These are phyloP conservation scores for Ceryle rudis DNA, from an alignment of 2,797 vertebrate genomes.

Conservation along the genomic window DNA sequence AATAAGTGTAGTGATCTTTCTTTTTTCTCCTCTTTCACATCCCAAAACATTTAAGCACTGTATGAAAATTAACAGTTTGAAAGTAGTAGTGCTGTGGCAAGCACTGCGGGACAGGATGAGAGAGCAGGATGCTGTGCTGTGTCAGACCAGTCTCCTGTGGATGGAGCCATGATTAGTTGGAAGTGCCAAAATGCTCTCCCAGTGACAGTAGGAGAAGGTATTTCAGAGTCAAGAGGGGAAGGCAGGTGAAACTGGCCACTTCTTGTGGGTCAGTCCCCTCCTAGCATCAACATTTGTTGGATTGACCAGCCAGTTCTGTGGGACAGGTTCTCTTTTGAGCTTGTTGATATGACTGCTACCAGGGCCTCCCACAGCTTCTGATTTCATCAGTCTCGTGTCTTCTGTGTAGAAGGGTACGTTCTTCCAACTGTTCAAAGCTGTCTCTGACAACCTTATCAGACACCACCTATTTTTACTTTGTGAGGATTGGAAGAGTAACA, in stretches of 20 bases:
- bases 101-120: not conserved
- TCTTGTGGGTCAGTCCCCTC: not conserved
- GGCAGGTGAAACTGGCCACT: not conserved
- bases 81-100: not conserved
- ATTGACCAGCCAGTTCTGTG: not conserved
- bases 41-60: not conserved
- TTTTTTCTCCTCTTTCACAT: not conserved
- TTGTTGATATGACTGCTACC: rapidly evolving
- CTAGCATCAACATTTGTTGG: not conserved
- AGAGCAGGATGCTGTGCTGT: not conserved
- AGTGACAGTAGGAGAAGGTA: not conserved
- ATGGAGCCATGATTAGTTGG: rapidly evolving
- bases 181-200: not conserved
- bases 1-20: not conserved
- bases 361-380: rapidly evolving
- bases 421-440: not conserved
- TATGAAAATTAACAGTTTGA: not conserved
- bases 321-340: not conserved
- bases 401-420: not conserved
- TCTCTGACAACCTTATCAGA: not conserved
- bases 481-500: not conserved
- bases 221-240: not conserved
- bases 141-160: not conserved
- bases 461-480: not conserved
- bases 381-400: not conserved